Base-by-base conservation (phyloP, 2,113 vertebrate species). In the Lagopus muta region DNA sequence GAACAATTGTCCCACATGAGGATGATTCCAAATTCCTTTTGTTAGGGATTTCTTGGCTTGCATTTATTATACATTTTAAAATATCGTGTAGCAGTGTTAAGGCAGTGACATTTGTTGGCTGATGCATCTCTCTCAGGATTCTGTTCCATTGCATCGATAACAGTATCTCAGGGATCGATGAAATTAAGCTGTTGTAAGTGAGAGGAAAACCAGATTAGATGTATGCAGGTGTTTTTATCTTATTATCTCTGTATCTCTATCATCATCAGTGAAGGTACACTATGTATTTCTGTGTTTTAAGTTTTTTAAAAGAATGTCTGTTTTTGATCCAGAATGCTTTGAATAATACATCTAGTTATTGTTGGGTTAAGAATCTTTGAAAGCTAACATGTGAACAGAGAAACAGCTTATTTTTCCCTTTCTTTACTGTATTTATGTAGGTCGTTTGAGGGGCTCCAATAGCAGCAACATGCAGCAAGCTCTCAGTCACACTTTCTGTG, bases 1-100 rank as follows among this genome's bases (percentile, higher is more conserved):
- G 87, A 95, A 86, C 90, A 95, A 93, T 95, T 89, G 84, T 94
- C 52, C 91, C 66, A 86, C 72, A 94, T 34, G 78, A 48, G 36
- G 69, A 74, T 48, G 64, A 62, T 75, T 93, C 83, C 80, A 54
- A 77, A 89, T 74, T 87, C 60, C 69, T 94, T 94, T 92, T 81
- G 43, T 87, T 62, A 90, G 57, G 62, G 66, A 43, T 89, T 89
- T 85, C 90, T 25, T 94, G 57, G 67, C 47, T 90, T 91, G 34
- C 32, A 92, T 87, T 95, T 93, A 32, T 86, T 91, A 62, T 30
- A 42, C 52, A 81, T 88, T 91, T 91, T 38, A 86, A 94, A 94
- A 62, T 81, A 82, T 32, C 47, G 55, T 78, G 74, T 65, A 79
- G 73, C 15, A 80, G n/a, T 88, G 73, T 78, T 74, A 86, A 82